Evolutionary conservation across 1,140 invertebrate species (phyloP).

Genomic region (Nymphalis io): DNA sequence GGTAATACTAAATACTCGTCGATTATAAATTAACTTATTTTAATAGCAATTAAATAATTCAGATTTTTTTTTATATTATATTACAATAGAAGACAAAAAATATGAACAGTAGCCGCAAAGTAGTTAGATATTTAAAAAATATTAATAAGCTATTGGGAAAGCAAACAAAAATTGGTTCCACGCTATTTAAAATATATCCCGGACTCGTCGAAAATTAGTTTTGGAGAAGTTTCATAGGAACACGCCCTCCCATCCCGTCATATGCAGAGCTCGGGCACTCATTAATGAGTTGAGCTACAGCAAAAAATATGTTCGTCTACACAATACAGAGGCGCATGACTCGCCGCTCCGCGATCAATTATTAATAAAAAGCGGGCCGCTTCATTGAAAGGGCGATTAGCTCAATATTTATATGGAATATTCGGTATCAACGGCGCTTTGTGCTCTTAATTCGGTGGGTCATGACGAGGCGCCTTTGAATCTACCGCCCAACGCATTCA

Average conservation of each 20-base stretch:
- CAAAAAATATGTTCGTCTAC: slow-evolving; percentile 74
- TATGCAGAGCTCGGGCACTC: slow-evolving; percentile 51
- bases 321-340: slow-evolving; percentile 76
- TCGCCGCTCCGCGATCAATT: slow-evolving; percentile 77
- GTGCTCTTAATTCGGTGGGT: slow-evolving; percentile 77
- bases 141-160: slow-evolving; percentile 31
- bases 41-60: background rate
- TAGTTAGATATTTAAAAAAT: slow-evolving; percentile 5
- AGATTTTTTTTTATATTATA: background rate
- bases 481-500: slow-evolving; percentile 62
- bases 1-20: background rate
- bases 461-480: slow-evolving; percentile 75
- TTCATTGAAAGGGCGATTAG: slow-evolving; percentile 81
- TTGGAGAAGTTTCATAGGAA: slow-evolving; percentile 52
- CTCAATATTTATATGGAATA: slow-evolving; percentile 81
- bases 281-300: slow-evolving; percentile 71
- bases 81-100: slow-evolving; percentile 2
- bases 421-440: slow-evolving; percentile 80
- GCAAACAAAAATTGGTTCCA: slow-evolving; percentile 73
- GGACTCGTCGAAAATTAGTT: slow-evolving; percentile 66
- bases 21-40: slow-evolving; percentile 12
- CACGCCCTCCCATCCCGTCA: slow-evolving; percentile 55
- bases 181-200: slow-evolving; percentile 56
- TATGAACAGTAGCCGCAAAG: slow-evolving; percentile 18
- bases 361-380: slow-evolving; percentile 80